A percentile compares a stretch with the other conserved stretches of the same genome.
Conservation (phyloP, 2,888 invertebrate species). For the Digitonthophagus gazella region DNA sequence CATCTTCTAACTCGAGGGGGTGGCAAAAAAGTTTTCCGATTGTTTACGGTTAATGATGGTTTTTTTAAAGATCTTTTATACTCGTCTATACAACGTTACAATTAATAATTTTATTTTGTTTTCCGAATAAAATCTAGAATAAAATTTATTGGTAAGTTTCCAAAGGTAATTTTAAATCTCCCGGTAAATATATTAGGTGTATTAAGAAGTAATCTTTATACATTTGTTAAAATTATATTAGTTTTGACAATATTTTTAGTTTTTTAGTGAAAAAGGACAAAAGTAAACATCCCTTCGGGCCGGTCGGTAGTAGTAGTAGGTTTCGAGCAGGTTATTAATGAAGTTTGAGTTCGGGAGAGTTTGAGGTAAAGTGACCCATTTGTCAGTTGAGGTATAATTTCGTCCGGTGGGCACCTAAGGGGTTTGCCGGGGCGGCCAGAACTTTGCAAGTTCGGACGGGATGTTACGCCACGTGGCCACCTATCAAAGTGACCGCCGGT, state of each 20-base stretch:
- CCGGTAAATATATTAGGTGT: too few relatives aligned
- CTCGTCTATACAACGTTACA: neutral
- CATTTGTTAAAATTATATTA: too few relatives aligned
- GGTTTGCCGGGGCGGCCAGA: neutral
- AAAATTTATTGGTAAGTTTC: neutral
- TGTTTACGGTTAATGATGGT: neutral
- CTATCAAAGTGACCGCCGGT: conserved; percentile 43
- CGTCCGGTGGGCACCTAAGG: neutral
- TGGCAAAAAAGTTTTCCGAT: neutral
- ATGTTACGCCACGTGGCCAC: conserved; percentile 32
- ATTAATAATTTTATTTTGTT: too few relatives aligned
- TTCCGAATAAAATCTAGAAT: too few relatives aligned
- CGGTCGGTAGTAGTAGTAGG: neutral
- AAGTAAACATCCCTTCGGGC: neutral
- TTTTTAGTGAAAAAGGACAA: too few relatives aligned
- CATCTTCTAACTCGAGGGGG: neutral
- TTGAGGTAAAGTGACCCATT: neutral
- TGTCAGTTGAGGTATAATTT: neutral
- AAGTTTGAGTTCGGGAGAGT: neutral
- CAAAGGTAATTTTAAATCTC: neutral
- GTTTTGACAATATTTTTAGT: neutral
- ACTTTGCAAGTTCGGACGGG: conserved; percentile 1
- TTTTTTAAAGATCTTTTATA: neutral
- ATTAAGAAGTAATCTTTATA: too few relatives aligned
- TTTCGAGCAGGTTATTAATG: neutral